Base-by-base conservation (phyloP, 2,888 invertebrate genomes). In the Camponotus fellah region DNA sequence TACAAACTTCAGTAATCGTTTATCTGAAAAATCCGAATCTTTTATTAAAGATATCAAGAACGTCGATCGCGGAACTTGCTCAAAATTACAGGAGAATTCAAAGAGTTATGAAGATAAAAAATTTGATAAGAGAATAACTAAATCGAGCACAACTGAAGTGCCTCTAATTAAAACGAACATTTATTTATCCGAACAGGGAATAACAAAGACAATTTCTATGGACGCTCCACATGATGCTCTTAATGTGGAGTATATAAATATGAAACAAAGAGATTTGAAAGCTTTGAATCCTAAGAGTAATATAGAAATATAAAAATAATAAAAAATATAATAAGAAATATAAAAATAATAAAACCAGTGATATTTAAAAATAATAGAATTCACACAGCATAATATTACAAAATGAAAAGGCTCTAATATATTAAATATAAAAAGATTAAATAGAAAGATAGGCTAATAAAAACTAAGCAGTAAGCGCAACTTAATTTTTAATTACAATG, bases 191-290 rank as follows among this genome's bases (percentile, higher is more conserved):
- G 89, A 92, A 26, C 92, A 93, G 84, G 87, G 82, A 82, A 88
- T 93, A 71, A 80, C 86, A 4, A 90, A 94, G 40, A 83, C 87
- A 60, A 88, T 92, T 72, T 82, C 90, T 17, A 83, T 91, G 60
- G 85, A 91, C 26, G 26, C 26, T 76, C 49, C 87, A 9, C 87
- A 88, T 83, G 83, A 89, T 74, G 81, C 77, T 77, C n/a, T 85
- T 72, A 84, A 85, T 72, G 82, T 64, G 49, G 89, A 90, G 34
- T 91, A 92, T 46, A 76, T 90, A 9, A 87, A 91, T 77, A 21
- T 93, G 37, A 93, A 93, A 26, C 93, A 93, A 76, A 89, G 92
- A 81, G 94, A 94, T 84, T 88, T 94, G 40, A 94, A 94, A 87
- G 87, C 91, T 69, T 68, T 93, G 37, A 84, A 87, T 53, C 77